Evolutionary conservation across 2,113 vertebrate genomes (phyloP).

Genomic region (Urocitellus parryii): DNA sequence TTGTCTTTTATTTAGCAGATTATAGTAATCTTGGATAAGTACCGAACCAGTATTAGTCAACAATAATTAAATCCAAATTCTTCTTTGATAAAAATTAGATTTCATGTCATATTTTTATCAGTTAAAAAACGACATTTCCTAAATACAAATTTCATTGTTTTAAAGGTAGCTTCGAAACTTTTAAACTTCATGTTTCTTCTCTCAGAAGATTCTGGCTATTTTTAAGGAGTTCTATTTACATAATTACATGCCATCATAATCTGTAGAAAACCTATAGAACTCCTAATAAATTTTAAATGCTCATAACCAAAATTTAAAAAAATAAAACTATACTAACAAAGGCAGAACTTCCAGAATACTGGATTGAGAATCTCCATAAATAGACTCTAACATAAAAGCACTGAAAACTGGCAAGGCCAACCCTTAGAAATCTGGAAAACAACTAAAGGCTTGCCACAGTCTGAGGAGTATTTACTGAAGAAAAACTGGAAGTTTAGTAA

Average conservation of each 20-base stretch:
- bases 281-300: background rate
- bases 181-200: background rate
- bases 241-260: background rate
- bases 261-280: background rate
- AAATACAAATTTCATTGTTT: background rate
- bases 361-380: background rate
- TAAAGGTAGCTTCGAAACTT: background rate
- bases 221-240: background rate
- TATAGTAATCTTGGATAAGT: constrained; percentile 1
- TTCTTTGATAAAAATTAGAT: background rate
- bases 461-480: background rate
- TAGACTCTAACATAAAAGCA: background rate
- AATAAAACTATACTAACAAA: background rate
- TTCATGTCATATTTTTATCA: background rate
- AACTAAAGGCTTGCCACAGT: background rate
- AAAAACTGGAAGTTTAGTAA: background rate
- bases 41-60: background rate
- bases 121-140: background rate
- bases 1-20: background rate
- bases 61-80: background rate
- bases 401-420: background rate
- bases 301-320: background rate
- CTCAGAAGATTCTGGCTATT: background rate
- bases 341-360: background rate
- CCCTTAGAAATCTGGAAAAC: background rate